Percentiles rank a stretch among this genome's conserved stretches.
Conservation (phyloP, 2,797 vertebrate species). For the Austrolebias charrua region DNA sequence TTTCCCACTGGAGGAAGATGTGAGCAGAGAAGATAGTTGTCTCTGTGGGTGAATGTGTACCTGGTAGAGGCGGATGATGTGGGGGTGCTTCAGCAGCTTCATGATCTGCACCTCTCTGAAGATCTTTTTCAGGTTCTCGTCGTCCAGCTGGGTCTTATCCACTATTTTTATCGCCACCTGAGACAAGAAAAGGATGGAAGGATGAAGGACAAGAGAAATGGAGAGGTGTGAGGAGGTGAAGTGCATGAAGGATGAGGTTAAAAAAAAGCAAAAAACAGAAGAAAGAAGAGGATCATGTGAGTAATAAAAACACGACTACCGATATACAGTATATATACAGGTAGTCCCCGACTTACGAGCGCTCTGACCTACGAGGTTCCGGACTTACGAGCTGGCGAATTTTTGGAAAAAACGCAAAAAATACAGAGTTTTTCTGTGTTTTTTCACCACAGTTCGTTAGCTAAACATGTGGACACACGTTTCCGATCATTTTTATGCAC, state of each 20-base stretch:
- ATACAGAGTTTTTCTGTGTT: too few species aligned
- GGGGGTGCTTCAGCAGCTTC: constrained; percentile 98
- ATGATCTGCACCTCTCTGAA: constrained; percentile 99
- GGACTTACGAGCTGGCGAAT: too few species aligned
- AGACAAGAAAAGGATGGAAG: constrained; percentile 31
- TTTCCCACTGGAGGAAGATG: constrained; percentile 17
- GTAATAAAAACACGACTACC: too few species aligned
- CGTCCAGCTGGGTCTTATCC: constrained; percentile 97
- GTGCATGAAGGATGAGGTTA: neutral
- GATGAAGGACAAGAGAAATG: constrained; percentile 20
- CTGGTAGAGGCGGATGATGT: constrained; percentile 98
- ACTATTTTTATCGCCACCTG: constrained; percentile 99
- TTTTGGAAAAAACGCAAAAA: too few species aligned
- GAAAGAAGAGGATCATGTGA: neutral
- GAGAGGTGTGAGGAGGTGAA: constrained; percentile 9
- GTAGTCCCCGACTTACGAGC: too few species aligned
- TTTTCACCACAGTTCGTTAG: too few species aligned
- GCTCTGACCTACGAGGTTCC: too few species aligned
- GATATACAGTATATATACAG: too few species aligned
- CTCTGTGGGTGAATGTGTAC: constrained; percentile 69
- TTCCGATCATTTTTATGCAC: too few species aligned
- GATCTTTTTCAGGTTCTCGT: constrained; percentile 99
- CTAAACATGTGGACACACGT: too few species aligned
- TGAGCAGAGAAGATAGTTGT: constrained; percentile 15
- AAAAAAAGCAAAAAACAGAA: neutral